Base-by-base conservation (phyloP, 2,113 vertebrate genomes). In the Micronycteris hirsuta region DNA sequence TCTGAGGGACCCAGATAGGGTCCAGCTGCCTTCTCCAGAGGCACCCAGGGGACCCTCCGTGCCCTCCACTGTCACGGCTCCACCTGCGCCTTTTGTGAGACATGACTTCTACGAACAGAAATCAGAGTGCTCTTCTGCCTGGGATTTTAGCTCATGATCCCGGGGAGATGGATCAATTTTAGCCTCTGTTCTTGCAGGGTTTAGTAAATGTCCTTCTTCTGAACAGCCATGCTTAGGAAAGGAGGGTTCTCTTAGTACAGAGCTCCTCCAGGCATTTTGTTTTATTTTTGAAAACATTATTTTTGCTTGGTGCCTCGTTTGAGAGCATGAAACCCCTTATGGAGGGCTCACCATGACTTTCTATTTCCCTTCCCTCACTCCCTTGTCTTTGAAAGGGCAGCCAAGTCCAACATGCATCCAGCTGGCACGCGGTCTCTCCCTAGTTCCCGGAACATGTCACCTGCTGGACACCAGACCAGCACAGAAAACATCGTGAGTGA, bases 231-330 rank as follows among this genome's bases (percentile, higher is more conserved):
- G 20, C 52, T 74, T 28, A 33, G 22, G 52, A 49, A 33, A 76
- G 38, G 31, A n/a, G 26, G n/a, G 3, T 45, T 89, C 52, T 81
- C 14, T 86, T 63, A 43, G 58, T 33, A 82, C 67, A 92, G 13
- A 70, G 31, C 47, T 80, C 38, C 65, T 80, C 14, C 3, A 10
- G 36, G 54, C 4, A n/a, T 43, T 83, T 63, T 38, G 19, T 24
- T 78, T 91, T 61, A 22, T 13, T 61, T 91, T 89, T 61, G 49
- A 89, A 65, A 81, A 77, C 13, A 20, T 78, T 49, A 41, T 49
- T 87, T 87, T 87, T 20, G 17, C 38, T 33, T 24, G 76, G 33
- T 74, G 38, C 5, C 5, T 91, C 13, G 56, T 81, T 49, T 24
- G 28, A 83, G 43, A 82, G 61, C 19, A n/a, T 45, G 6, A 26